Base-by-base conservation (phyloP, 1,140 invertebrate genomes). In the Tigriopus japonicus region DNA sequence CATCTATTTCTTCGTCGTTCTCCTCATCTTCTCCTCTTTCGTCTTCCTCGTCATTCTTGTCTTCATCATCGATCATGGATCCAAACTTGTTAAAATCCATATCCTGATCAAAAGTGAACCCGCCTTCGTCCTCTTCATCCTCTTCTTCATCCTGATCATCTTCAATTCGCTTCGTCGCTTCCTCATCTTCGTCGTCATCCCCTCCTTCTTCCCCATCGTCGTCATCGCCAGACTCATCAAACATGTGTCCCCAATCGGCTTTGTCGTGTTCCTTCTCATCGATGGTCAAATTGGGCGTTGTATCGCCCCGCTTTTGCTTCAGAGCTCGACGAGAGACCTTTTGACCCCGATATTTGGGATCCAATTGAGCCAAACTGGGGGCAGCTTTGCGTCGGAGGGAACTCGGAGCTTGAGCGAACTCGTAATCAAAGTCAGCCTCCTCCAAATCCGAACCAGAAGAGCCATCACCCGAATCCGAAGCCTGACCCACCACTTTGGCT, bases 21-120 rank as follows among this genome's bases (percentile, higher is more conserved):
- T 35, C 55, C 15, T 35, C 59, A n/a, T 60, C 53, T 56, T 63
- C 56, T 41, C 24, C 45, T 35, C 66, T 62, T 42, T 61, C 56
- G 41, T 62, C 65, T 40, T 73, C 43, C 78, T 78, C 21, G 77
- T 70, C 52, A 82, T 80, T 60, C 19, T 63, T 43, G 24, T 56
- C 59, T 63, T 64, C 62, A 23, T 42, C 51, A 24, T 55, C 15
- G 3, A 23, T n/a, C 24, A 23, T 24, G 15, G 19, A 21, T 55
- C 24, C 53, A 6, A 19, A 17, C 14, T 55, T 17, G 6, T 21
- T 23, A 55, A 56, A 41, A 59, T 28, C 61, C 52, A 60, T 40
- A 43, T 64, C 62, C 56, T 51, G 17, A n/a, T 53, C 28, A 19
- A 56, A 61, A 24, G 45, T 28, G n/a, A n/a, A 42, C 15, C 19